phyloP scores from a whole-genome alignment of 2,888 invertebrate species.

The Parelbella ahira region DNA sequence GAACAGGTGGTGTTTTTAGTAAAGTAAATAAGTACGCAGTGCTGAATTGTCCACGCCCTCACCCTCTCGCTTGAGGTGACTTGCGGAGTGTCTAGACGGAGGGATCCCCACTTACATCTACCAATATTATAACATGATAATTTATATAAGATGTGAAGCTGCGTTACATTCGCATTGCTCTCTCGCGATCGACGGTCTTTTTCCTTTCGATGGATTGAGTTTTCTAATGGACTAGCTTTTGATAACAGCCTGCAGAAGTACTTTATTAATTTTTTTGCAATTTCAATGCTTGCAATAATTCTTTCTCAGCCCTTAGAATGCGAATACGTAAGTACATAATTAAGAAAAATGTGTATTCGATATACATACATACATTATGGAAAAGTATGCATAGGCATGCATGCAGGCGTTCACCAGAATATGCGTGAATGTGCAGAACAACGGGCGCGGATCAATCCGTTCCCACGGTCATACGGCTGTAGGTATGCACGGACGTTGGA shows the following conservation, averaged over 20 bases:
- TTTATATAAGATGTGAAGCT: constrained; percentile 34
- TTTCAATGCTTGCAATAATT: no score
- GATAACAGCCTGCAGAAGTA: no score
- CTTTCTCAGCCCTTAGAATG: no score
- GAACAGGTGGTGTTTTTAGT: constrained; percentile 62
- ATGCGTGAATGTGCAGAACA: constrained; percentile 39
- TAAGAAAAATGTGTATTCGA: background rate
- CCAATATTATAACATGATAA: constrained; percentile 38
- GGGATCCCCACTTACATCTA: constrained; percentile 54
- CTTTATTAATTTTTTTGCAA: no score
- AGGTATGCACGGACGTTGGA: constrained; percentile 41
- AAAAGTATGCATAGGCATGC: constrained; percentile 22
- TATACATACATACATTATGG: constrained; percentile 7
- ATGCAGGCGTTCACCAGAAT: constrained; percentile 16
- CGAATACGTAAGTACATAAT: no score
- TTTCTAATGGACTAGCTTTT: no score
- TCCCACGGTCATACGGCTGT: constrained; percentile 61
- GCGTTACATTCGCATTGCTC: constrained; percentile 10
- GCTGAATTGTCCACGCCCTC: constrained; percentile 66
- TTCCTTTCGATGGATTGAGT: no score
- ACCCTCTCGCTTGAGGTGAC: constrained; percentile 62
- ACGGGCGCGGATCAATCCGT: constrained; percentile 44
- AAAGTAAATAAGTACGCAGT: constrained; percentile 75
- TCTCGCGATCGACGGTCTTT: no score
- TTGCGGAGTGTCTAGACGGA: constrained; percentile 77